These are phyloP conservation scores for Phytoseiulus persimilis DNA, from an alignment of 2,888 invertebrate species.

Conservation along the genomic window DNA sequence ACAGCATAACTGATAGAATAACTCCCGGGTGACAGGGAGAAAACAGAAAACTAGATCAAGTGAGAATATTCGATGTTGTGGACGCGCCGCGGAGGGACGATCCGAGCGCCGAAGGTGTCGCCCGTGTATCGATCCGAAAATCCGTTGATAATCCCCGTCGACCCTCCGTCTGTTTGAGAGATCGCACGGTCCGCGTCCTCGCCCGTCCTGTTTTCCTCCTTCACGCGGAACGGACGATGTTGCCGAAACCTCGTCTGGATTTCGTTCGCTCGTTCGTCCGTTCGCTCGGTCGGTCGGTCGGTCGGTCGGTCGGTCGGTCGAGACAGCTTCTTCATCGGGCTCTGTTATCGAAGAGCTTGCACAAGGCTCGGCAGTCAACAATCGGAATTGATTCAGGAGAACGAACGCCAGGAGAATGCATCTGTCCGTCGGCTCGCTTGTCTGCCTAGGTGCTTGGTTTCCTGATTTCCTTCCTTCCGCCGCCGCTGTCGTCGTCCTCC, in stretches of 20 bases:
- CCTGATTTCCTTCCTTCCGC: not conserved
- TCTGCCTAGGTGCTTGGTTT: too few relatives aligned
- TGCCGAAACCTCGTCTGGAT: too few relatives aligned
- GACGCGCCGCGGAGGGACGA: not conserved
- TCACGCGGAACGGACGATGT: too few relatives aligned
- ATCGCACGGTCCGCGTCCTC: too few relatives aligned
- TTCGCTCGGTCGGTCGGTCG: too few relatives aligned
- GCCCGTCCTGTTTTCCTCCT: not conserved
- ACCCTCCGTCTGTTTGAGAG: too few relatives aligned
- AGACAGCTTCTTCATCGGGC: not conserved
- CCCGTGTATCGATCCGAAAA: not conserved
- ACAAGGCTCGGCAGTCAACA: not conserved
- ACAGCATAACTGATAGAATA: not conserved
- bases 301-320: not conserved
- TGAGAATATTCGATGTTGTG: not conserved
- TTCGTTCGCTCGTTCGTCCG: too few relatives aligned
- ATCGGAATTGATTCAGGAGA: not conserved
- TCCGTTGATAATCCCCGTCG: not conserved
- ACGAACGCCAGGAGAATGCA: not conserved
- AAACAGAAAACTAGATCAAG: not conserved
- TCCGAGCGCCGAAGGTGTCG: not conserved
- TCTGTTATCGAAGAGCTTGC: not conserved
- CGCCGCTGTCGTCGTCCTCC: not conserved
- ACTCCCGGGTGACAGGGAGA: not conserved
- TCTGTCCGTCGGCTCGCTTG: not conserved